Evolutionary conservation across 2,797 vertebrate species (phyloP).

Genomic region (Chiroxiphia lanceolata): DNA sequence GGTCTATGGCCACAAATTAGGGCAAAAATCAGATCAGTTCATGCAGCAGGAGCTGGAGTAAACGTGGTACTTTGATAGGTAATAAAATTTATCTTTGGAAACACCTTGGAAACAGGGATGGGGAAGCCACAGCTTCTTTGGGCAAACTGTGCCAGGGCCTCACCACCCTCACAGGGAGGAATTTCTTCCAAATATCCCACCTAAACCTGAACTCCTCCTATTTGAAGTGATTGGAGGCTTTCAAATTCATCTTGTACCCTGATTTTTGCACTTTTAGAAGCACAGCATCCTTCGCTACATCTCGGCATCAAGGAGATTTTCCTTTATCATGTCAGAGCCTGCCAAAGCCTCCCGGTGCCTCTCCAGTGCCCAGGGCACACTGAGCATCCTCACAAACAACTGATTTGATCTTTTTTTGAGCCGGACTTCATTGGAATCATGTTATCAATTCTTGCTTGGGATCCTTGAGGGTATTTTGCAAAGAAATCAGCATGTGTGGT

Average conservation of each 20-base stretch:
- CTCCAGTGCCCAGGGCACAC: not conserved
- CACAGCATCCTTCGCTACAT: not conserved
- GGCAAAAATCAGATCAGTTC: not conserved
- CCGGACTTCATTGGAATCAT: not conserved
- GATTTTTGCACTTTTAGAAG: not conserved
- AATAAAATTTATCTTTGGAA: not conserved
- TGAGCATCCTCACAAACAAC: not conserved
- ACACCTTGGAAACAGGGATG: not conserved
- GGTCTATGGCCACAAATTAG: not conserved
- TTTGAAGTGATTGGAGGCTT: not conserved
- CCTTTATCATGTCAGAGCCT: not conserved
- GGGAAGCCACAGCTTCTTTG: not conserved
- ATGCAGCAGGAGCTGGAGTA: not conserved
- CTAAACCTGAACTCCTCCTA: rapidly evolving
- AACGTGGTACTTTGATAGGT: not conserved
- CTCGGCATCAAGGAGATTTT: not conserved
- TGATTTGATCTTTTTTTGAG: not conserved
- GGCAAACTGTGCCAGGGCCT: not conserved
- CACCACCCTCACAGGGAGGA: not conserved
- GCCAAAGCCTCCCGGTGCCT: not conserved
- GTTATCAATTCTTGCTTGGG: not conserved
- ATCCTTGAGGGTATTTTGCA: not conserved
- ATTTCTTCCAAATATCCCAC: rapidly evolving
- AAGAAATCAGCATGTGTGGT: not conserved
- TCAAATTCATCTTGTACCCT: not conserved